Evolutionary conservation across 2,113 vertebrate genomes (phyloP).

Genomic region (Ophiodon elongatus): DNA sequence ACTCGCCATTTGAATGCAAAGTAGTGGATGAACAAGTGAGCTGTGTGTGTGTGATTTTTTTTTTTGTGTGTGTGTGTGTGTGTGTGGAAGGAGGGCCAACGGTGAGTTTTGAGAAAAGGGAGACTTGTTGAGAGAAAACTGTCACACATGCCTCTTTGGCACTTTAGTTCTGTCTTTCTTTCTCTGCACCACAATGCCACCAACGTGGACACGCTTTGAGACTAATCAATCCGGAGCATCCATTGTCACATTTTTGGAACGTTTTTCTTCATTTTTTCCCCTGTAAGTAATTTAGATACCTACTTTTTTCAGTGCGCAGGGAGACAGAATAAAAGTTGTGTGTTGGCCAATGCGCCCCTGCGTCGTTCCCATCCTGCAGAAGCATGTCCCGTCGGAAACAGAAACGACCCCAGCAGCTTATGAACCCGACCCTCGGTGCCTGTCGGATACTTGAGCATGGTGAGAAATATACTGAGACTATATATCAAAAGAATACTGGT

Average conservation of each 20-base stretch:
- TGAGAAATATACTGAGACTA: conserved; percentile 68
- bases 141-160: conserved; percentile 64
- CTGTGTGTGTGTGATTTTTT: conserved; percentile 79
- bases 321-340: conserved; percentile 69
- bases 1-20: conserved; percentile 87
- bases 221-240: conserved; percentile 32
- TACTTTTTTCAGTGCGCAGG: conserved; percentile 71
- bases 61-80: conserved; percentile 67
- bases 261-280: conserved; percentile 9
- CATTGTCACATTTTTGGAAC: conserved; percentile 39
- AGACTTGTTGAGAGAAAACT: conserved; percentile 75
- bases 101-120: conserved; percentile 74
- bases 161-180: conserved; percentile 55
- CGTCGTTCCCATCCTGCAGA: conserved; percentile 66
- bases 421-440: conserved; percentile 74
- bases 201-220: conserved; percentile 47
- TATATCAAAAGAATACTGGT: conserved; percentile 26
- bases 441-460: conserved; percentile 78
- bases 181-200: conserved; percentile 61
- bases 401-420: conserved; percentile 83
- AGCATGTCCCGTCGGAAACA: conserved; percentile 85
- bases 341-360: conserved; percentile 67
- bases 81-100: conserved; percentile 59
- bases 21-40: conserved; percentile 82
- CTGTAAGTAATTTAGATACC: conserved; percentile 62